Conservation (phyloP, 2,113 vertebrate genomes). For the Struthio camelus region DNA sequence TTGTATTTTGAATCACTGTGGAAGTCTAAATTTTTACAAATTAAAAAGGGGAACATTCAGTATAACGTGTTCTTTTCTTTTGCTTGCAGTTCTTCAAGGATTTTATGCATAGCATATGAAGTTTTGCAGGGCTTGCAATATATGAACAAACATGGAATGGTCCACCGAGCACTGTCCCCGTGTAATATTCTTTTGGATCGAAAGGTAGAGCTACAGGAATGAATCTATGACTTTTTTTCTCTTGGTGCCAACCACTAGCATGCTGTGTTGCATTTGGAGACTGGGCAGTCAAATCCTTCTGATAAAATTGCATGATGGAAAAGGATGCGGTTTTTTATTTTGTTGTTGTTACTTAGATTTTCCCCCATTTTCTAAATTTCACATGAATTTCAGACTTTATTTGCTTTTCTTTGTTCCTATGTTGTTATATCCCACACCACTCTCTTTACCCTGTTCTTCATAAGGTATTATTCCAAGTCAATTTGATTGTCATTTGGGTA, state of each 20-base stretch:
- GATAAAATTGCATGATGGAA: neutral
- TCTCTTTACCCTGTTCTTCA: neutral
- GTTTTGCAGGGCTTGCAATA: constrained; percentile 91
- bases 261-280: neutral
- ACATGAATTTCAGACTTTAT: neutral
- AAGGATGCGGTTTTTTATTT: neutral
- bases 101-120: constrained; percentile 89
- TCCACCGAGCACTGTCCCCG: constrained; percentile 89
- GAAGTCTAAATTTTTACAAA: neutral
- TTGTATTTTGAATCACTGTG: neutral
- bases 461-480: neutral
- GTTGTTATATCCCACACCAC: neutral
- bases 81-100: constrained; percentile 79
- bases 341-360: neutral
- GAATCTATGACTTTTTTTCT: neutral
- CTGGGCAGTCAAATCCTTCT: neutral
- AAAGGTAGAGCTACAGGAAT: constrained; percentile 79
- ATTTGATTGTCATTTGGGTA: neutral
- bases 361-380: neutral
- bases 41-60: neutral
- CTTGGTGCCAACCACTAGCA: neutral
- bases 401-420: neutral
- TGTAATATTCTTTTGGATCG: constrained; percentile 91
- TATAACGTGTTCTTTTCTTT: neutral
- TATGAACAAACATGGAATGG: constrained; percentile 93